Base-by-base conservation (phyloP, 2,113 vertebrate genomes). In the Kryptolebias marmoratus region DNA sequence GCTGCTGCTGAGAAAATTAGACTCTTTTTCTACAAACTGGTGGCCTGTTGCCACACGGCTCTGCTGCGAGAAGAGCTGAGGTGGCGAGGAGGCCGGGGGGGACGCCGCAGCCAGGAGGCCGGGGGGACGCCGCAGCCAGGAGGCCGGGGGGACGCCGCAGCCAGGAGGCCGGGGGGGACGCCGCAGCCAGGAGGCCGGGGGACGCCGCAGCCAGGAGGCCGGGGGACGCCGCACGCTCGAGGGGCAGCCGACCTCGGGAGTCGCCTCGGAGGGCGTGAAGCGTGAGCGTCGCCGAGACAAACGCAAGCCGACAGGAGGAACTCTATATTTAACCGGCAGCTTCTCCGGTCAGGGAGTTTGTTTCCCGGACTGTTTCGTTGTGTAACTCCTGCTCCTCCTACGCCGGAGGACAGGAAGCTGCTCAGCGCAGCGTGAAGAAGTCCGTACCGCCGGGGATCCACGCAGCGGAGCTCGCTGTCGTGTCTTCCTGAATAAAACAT, bases 291-390 rank as follows among this genome's bases (percentile, higher is more conserved):
- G 48, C 11, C 9, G 73, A 78, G 83, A 89, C 81, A 89, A 90
- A 91, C 82, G 75, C 82, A 83, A 83, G 30, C 56, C 90, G 90
- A 88, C 88, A 77, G 80, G 82, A 87, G 75, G 74, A 81, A 79
- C 78, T 88, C 87, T 92, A 92, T 88, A 89, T 89, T 84, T 91
- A 91, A 77, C 85, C 80, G 56, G 70, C 75, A 73, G 81, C 48
- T 60, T 68, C 71, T 87, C 71, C 3, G 0, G 68, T 15, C 68
- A 2, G 47, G 70, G 54, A 52, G 75, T 69, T 79, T 69, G 66
- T 28, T n/a, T 6, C 22, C 22, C 0, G 27, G 32, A 39, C 7
- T 28, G 53, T 75, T 79, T 73, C 77, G 78, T 80, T 77, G 77
- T 77, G 67, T 68, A 67, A 63, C 75, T 56, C 16, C 45, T 18